Evolutionary conservation across 1,140 invertebrate species (phyloP).

Genomic region (Andricus grossulariae): DNA sequence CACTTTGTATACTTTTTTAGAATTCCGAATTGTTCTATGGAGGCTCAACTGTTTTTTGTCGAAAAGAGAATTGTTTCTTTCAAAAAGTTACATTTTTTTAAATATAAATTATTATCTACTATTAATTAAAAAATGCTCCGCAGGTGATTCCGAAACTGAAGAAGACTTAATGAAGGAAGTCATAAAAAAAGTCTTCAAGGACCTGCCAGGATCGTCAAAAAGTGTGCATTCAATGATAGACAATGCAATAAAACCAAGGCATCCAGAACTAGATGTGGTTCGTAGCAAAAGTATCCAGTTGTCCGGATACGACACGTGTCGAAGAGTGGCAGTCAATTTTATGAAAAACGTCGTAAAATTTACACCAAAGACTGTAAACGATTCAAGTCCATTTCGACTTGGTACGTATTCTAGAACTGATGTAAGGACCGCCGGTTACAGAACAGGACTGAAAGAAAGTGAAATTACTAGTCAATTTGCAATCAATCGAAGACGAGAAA

Average conservation of each 20-base stretch:
- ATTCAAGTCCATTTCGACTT: slow-evolving; percentile 2
- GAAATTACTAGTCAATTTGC: neutral
- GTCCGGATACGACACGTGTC: slow-evolving; percentile 69
- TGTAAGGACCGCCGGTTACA: neutral
- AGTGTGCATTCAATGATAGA: slow-evolving; percentile 55
- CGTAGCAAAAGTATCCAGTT: slow-evolving; percentile 67
- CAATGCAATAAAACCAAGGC: slow-evolving; percentile 53
- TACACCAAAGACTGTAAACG: slow-evolving; percentile 33
- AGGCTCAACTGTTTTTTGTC: neutral
- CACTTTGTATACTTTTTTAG: neutral
- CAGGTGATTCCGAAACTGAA: slow-evolving; percentile 66
- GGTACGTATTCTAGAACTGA: neutral
- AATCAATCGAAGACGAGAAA: neutral
- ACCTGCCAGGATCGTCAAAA: slow-evolving; percentile 65
- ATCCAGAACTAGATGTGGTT: slow-evolving; percentile 54
- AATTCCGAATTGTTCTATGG: neutral
- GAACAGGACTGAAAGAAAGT: neutral
- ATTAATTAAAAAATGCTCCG: slow-evolving; percentile 16
- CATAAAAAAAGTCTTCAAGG: slow-evolving; percentile 66
- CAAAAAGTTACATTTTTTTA: neutral
- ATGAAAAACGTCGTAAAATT: slow-evolving; percentile 62
- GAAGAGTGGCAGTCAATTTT: slow-evolving; percentile 65
- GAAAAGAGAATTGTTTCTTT: neutral
- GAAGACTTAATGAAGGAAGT: slow-evolving; percentile 69
- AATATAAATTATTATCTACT: neutral